These are phyloP conservation scores for Diploscapter pachys DNA, from an alignment of 1,140 invertebrate genomes.

Conservation along the genomic window DNA sequence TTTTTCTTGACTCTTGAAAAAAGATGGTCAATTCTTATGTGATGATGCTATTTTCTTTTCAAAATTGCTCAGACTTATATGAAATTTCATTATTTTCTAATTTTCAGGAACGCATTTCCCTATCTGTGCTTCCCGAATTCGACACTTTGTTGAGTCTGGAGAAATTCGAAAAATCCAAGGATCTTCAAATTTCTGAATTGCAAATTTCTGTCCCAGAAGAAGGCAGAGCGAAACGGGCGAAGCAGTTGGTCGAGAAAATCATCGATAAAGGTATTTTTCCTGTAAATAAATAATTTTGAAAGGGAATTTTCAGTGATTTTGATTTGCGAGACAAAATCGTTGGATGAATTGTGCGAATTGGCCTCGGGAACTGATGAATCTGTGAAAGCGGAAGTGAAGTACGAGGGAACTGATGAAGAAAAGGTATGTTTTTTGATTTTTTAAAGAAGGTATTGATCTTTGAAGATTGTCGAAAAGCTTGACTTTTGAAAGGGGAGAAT, in stretches of 20 bases:
- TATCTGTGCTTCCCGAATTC: neutral
- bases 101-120: neutral
- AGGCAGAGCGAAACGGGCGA: constrained; percentile 1
- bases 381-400: constrained; percentile 21
- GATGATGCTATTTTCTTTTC: no score
- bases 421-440: constrained; percentile 1
- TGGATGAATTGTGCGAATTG: constrained; percentile 13
- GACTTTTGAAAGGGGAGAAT: neutral
- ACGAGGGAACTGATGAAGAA: constrained; percentile 20
- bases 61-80: neutral
- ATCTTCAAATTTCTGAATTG: no score
- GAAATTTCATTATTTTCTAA: neutral
- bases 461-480: neutral
- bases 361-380: constrained; percentile 7
- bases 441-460: neutral
- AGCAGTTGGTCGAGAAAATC: constrained; percentile 8
- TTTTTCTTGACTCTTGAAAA: constrained; percentile 1
- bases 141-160: neutral
- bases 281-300: neutral
- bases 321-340: constrained; percentile 8
- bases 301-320: neutral
- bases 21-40: no score
- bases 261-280: neutral
- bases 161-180: neutral
- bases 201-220: neutral